Evolutionary conservation across 2,888 invertebrate genomes (phyloP), one percentile per base, ranked within the genome.

Genomic region (Muschampia plurimacula): DNA sequence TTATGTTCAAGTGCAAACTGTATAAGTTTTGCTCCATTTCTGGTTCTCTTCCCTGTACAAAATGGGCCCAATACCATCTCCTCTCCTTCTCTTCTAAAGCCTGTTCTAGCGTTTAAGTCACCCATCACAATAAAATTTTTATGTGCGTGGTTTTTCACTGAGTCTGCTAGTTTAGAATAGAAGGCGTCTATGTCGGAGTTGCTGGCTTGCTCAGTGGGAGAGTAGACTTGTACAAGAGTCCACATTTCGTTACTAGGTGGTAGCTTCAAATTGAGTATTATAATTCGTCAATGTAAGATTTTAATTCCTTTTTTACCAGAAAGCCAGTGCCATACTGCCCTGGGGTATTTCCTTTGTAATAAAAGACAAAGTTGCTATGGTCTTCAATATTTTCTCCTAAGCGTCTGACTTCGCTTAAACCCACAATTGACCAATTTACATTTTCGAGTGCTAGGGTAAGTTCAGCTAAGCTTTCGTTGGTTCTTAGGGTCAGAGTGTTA

Each of bases 321-420:
- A 32, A 32, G 32, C 2, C 32, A 32, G 32, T 32, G 32, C 32
- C 32, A 32, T 32, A 32, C 32, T 32, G 32, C 32, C 32, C 32
- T 32, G 32, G 32, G 32, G 32, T 32, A 32, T 32, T 68, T 13
- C 78, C 76, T 69, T 57, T 77, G 44, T 73, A 73, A 49, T 66
- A 71, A 36, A 71, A 59, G n/a, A 71, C 46, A 46, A 59, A 71
- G 2, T 66, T 63, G 32, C 39, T 15, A 52, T 65, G 60, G 66
- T 82, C 81, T 76, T 77, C 74, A 28, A 80, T 81, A 52, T 72
- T 75, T 15, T 76, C 74, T 65, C 81, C 82, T 0, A 41, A n/a
- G 3, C 79, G 62, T 72, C 80, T 75, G 1, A 69, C 63, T 75
- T 81, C 80, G 0, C 76, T 59, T 46, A 80, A 32, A 0, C 81